Percentiles rank a stretch among this genome's conserved stretches.
Evolutionary conservation across 2,797 vertebrate species (phyloP).

Genomic region (Oceanodroma leucorhoa): DNA sequence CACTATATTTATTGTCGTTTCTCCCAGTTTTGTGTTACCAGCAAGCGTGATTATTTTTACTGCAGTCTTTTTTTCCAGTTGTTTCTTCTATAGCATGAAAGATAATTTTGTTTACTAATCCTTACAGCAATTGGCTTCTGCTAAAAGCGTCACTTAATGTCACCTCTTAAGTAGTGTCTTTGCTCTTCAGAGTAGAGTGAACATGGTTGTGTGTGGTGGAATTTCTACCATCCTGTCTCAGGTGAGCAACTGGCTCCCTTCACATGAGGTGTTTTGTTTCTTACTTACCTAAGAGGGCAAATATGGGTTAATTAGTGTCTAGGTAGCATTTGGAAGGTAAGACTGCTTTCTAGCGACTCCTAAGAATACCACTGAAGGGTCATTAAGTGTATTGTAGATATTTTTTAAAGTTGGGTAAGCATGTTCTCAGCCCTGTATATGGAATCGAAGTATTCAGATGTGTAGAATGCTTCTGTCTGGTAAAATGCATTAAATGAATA

Average conservation of each 20-base stretch:
- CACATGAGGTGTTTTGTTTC: not conserved
- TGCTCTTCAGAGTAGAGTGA: not conserved
- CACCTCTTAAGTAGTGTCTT: not conserved
- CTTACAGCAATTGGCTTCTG: constrained; percentile 13
- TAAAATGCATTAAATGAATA: not conserved
- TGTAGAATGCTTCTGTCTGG: not conserved
- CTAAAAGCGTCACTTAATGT: not conserved
- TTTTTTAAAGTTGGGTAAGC: not conserved
- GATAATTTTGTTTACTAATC: constrained; percentile 29
- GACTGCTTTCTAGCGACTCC: not conserved
- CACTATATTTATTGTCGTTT: constrained; percentile 3
- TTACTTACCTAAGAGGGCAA: not conserved
- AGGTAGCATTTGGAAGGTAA: not conserved
- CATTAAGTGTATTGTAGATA: not conserved
- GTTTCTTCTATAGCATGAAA: not conserved
- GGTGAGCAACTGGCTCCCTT: not conserved
- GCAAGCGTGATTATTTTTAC: constrained; percentile 18
- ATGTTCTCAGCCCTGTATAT: not conserved
- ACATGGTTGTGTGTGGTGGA: not conserved
- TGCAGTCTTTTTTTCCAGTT: not conserved
- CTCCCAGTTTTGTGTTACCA: not conserved
- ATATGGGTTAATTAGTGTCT: not conserved
- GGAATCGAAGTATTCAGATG: not conserved
- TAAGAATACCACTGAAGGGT: not conserved
- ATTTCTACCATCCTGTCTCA: not conserved